Evolutionary conservation across 1,140 invertebrate genomes (phyloP).

Genomic region (Monomorium pharaonis): DNA sequence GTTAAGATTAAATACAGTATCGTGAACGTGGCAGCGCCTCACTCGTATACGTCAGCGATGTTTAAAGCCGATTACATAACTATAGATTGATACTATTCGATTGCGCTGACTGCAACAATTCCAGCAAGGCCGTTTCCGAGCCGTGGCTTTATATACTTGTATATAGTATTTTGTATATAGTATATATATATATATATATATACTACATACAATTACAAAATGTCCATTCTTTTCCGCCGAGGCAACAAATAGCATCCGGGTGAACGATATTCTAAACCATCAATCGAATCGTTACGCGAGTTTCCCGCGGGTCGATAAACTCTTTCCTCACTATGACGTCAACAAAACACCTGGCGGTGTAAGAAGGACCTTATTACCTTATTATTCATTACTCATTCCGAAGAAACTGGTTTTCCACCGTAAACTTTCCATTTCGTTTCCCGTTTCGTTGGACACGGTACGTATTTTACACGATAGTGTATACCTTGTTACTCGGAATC

Average conservation of each 20-base stretch:
- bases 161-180: no score
- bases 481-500: neutral
- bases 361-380: slow-evolving; percentile 33
- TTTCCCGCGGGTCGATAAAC: slow-evolving; percentile 22
- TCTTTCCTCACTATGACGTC: slow-evolving; percentile 38
- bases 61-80: slow-evolving; percentile 35
- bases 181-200: no score
- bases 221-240: slow-evolving; percentile 8
- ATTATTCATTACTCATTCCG: slow-evolving; percentile 43
- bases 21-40: neutral
- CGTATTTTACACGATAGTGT: neutral
- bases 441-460: neutral
- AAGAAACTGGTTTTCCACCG: slow-evolving; percentile 42
- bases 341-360: neutral
- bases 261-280: neutral
- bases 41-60: neutral
- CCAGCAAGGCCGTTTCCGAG: slow-evolving; percentile 25
- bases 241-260: neutral
- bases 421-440: slow-evolving; percentile 38
- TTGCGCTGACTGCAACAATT: slow-evolving; percentile 44
- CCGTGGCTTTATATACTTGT: no score
- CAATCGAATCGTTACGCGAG: neutral
- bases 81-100: slow-evolving; percentile 25
- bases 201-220: slow-evolving; percentile 18
- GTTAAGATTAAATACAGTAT: neutral